Evolutionary conservation across 2,888 invertebrate genomes (phyloP).

Genomic region (Cantharis rufa): DNA sequence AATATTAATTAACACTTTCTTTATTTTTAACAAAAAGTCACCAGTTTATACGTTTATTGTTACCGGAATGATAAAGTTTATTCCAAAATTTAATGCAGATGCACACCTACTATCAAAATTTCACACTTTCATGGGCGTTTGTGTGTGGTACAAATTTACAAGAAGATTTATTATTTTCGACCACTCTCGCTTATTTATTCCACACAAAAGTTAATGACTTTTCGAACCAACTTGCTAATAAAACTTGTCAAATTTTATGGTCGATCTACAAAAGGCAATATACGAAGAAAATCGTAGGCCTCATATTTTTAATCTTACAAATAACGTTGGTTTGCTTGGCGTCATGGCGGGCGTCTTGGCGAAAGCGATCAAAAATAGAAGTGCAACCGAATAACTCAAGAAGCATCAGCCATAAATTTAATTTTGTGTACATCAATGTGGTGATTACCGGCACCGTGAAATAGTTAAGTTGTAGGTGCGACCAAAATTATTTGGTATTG

Average conservation of each 20-base stretch:
- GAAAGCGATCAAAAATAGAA: too few species aligned
- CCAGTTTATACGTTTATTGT: not conserved
- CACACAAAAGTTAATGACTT: conserved; percentile 1
- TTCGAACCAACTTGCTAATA: not conserved
- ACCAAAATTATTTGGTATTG: not conserved
- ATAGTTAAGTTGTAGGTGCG: not conserved
- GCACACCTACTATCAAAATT: conserved; percentile 12
- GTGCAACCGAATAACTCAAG: too few species aligned
- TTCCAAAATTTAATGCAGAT: conserved; percentile 18
- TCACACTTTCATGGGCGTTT: conserved; percentile 15
- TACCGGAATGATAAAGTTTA: not conserved
- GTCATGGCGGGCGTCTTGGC: not conserved
- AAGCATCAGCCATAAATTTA: not conserved
- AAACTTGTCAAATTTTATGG: conserved; percentile 1
- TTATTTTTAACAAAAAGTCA: not conserved
- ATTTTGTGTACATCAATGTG: not conserved
- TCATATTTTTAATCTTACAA: not conserved
- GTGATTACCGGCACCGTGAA: not conserved
- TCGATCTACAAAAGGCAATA: not conserved
- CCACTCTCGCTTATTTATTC: conserved; percentile 2
- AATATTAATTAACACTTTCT: not conserved
- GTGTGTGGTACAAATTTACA: conserved; percentile 10
- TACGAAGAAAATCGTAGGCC: not conserved
- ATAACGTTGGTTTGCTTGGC: not conserved
- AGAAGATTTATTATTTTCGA: conserved; percentile 17